A percentile compares a stretch with the other conserved stretches of the same genome.
These are phyloP conservation scores for Drosophila triauraria DNA, from an alignment of 1,140 invertebrate genomes.

Conservation along the genomic window DNA sequence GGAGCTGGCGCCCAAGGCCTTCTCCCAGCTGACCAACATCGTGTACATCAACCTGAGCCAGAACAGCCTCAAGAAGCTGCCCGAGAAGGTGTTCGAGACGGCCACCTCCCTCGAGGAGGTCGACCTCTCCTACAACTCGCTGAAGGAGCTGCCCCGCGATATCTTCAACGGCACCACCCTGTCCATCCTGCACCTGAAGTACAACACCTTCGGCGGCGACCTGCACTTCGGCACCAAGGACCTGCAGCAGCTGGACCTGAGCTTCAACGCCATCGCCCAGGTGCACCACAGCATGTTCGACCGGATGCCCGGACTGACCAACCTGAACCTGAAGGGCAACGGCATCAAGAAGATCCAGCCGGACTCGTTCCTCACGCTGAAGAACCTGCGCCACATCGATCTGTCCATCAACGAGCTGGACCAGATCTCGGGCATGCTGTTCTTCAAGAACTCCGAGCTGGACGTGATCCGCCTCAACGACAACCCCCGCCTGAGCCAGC, in stretches of 20 bases:
- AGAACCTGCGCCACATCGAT: slow-evolving; percentile 88
- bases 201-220: slow-evolving; percentile 86
- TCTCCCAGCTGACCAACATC: slow-evolving; percentile 87
- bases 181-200: slow-evolving; percentile 87
- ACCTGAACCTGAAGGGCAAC: slow-evolving; percentile 88
- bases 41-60: slow-evolving; percentile 88
- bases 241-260: slow-evolving; percentile 88
- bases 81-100: slow-evolving; percentile 87
- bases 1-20: slow-evolving; percentile 87
- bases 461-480: slow-evolving; percentile 89
- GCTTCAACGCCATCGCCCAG: slow-evolving; percentile 88
- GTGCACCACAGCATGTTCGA: slow-evolving; percentile 88
- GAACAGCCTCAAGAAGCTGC: slow-evolving; percentile 88
- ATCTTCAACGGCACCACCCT: slow-evolving; percentile 88
- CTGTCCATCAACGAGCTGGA: slow-evolving; percentile 89
- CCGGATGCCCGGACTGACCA: slow-evolving; percentile 87
- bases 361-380: slow-evolving; percentile 88
- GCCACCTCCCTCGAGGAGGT: slow-evolving; percentile 88
- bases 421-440: slow-evolving; percentile 88
- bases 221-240: slow-evolving; percentile 86
- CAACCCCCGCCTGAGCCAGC: slow-evolving; percentile 87
- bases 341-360: slow-evolving; percentile 88
- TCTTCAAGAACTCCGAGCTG: slow-evolving; percentile 88
- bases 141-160: slow-evolving; percentile 87
- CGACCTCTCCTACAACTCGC: slow-evolving; percentile 88